A percentile compares a stretch with the other conserved stretches of the same genome.
Evolutionary conservation across 1,140 invertebrate species (phyloP).

Genomic region (Hycleus phaleratus): DNA sequence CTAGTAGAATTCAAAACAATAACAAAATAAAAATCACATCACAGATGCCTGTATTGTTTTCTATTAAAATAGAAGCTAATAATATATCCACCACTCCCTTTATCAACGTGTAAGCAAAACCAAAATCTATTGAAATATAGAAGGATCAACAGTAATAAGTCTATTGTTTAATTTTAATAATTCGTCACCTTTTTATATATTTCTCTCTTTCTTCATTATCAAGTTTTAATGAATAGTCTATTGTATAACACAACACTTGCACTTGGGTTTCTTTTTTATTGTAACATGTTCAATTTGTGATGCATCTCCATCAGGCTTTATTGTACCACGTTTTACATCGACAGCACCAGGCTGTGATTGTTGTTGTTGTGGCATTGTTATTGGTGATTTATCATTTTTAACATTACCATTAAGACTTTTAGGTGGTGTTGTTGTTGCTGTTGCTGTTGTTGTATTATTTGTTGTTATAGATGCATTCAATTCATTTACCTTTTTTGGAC

Average conservation of each 20-base stretch:
- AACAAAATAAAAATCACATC: no score
- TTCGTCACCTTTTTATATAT: not conserved
- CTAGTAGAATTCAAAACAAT: no score
- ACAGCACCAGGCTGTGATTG: conserved; percentile 49
- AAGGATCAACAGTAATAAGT: conserved; percentile 23
- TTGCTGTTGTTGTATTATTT: conserved; percentile 4
- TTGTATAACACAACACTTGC: conserved; percentile 83
- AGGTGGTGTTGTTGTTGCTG: conserved; percentile 5
- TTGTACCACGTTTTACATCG: conserved; percentile 65
- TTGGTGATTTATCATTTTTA: conserved; percentile 28
- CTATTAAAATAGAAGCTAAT: no score
- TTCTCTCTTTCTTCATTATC: not conserved
- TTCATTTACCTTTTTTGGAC: conserved; percentile 27
- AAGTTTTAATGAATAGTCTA: conserved; percentile 41
- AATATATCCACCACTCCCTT: not conserved
- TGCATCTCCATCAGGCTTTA: conserved; percentile 62
- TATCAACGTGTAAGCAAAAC: not conserved
- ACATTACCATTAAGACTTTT: conserved; percentile 32
- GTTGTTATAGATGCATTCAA: conserved; percentile 19
- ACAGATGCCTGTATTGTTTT: no score
- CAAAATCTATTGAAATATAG: not conserved
- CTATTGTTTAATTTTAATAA: conserved; percentile 17
- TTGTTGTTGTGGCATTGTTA: conserved; percentile 27
- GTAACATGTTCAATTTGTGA: conserved; percentile 76
- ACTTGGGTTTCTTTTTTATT: conserved; percentile 84